Conservation (phyloP, 2,888 invertebrate species). For the Emmelina monodactyla region DNA sequence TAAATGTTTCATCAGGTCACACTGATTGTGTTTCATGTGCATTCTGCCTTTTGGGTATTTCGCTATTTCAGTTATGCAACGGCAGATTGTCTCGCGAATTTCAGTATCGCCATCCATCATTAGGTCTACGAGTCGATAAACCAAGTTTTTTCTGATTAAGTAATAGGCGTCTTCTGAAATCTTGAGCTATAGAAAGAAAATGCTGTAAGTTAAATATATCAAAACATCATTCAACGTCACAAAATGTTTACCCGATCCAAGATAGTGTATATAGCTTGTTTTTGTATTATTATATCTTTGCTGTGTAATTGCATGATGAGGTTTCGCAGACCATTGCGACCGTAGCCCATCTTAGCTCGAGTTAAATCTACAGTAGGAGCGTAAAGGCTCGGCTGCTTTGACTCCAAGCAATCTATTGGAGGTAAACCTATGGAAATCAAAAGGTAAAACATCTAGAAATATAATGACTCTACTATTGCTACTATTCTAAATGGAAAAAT, state of each 20-base stretch:
- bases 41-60: conserved; percentile 34
- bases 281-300: conserved; percentile 28
- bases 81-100: conserved; percentile 41
- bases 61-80: conserved; percentile 34
- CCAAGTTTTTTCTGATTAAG: conserved; percentile 35
- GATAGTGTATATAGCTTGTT: conserved; percentile 45
- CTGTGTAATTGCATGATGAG: conserved; percentile 42
- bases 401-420: conserved; percentile 45
- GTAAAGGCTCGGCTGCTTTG: conserved; percentile 46
- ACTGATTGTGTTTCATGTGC: conserved; percentile 30
- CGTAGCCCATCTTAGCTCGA: conserved; percentile 38
- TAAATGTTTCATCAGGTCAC: conserved; percentile 27
- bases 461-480: too few species aligned
- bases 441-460: too few species aligned
- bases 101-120: conserved; percentile 35
- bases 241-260: conserved; percentile 34
- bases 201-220: background rate
- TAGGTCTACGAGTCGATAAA: conserved; percentile 41
- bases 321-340: conserved; percentile 33
- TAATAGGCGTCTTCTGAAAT: conserved; percentile 44
- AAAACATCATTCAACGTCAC: background rate
- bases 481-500: too few species aligned
- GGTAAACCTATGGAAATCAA: too few species aligned
- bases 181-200: conserved; percentile 30
- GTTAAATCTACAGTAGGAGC: conserved; percentile 43